Base-by-base conservation (phyloP, 2,797 vertebrate species). In the Microtus obscurus region DNA sequence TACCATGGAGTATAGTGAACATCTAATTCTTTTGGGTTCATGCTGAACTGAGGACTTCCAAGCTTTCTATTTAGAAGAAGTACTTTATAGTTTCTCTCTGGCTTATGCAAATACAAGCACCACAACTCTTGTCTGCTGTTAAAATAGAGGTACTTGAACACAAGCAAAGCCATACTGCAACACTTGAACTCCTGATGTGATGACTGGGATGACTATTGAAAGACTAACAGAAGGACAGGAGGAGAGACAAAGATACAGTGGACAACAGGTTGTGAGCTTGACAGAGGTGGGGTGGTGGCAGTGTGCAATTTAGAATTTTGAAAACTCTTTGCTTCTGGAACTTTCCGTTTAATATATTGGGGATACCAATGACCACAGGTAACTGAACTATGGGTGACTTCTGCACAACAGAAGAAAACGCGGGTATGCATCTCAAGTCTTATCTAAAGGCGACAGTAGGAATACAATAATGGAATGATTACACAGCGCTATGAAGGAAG, bases 11-110 rank as follows among this genome's bases (percentile, higher is more conserved):
- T 76, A 19, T 48, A 65, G 56, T 56, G 65, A 89, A 34, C 51
- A 90, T 48, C 31, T 31, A 43, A 61, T 61, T 53, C n/a, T 71
- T 83, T 91, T 43, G 63, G 61, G 79, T n/a, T 65, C 51, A 79
- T 31, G 92, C 23, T 77, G 65, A 95, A 79, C 56, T 29, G 37
- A 73, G n/a, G 87, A 82, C 40, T 40, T 43, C 25, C 17, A 27
- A 59, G 80, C 19, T 69, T 79, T 86, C 89, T n/a, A 67, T 71
- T 51, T 90, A 87, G 67, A 87, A 71, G 43, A 93, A 88, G 69
- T 19, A 91, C 61, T 91, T 71, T 82, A 63, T 3, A 76, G 59
- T 51, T 87, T 93, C 29, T 87, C 48, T 81, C 53, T 82, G 43
- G 59, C 23, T 63, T 91, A 87, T 40, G 40, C 63, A 29, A 81